phyloP scores from a whole-genome alignment of 2,888 invertebrate species.

The Leucophenga maculata region DNA sequence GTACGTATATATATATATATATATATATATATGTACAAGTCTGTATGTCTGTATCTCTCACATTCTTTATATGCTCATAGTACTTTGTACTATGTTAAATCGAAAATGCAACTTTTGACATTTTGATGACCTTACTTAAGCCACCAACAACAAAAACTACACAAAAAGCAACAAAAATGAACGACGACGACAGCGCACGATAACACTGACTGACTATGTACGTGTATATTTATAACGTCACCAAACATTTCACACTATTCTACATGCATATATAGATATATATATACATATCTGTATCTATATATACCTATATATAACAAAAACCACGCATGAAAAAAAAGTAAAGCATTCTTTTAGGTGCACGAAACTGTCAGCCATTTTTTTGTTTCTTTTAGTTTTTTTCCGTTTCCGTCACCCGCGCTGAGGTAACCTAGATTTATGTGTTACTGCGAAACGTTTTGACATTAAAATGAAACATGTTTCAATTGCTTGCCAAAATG shows the following conservation, averaged over 20 bases:
- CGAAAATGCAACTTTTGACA: conserved; percentile 69
- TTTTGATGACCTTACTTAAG: conserved; percentile 71
- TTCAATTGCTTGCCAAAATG: conserved; percentile 41
- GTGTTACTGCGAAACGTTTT: conserved; percentile 39
- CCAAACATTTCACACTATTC: background rate
- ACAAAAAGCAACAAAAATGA: conserved; percentile 39
- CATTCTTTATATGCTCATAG: conserved; percentile 16
- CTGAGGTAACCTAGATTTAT: conserved; percentile 62
- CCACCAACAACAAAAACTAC: conserved; percentile 44
- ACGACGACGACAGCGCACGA: conserved; percentile 16
- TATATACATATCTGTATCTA: background rate
- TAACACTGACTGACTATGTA: conserved; percentile 24
- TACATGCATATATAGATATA: background rate
- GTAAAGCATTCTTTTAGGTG: conserved; percentile 20
- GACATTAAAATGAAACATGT: conserved; percentile 39
- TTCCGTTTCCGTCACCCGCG: conserved; percentile 17
- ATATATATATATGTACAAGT: conserved; percentile 13
- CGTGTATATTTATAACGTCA: conserved; percentile 16
- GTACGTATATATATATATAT: conserved; percentile 13
- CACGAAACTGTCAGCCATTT: conserved; percentile 43
- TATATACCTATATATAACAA: too few species aligned
- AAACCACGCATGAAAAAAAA: too few species aligned
- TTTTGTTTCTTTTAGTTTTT: conserved; percentile 14
- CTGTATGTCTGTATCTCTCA: conserved; percentile 13
- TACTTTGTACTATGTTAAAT: conserved; percentile 45